These are phyloP conservation scores for Burhinus oedicnemus DNA, from an alignment of 2,113 vertebrate genomes.

Conservation along the genomic window DNA sequence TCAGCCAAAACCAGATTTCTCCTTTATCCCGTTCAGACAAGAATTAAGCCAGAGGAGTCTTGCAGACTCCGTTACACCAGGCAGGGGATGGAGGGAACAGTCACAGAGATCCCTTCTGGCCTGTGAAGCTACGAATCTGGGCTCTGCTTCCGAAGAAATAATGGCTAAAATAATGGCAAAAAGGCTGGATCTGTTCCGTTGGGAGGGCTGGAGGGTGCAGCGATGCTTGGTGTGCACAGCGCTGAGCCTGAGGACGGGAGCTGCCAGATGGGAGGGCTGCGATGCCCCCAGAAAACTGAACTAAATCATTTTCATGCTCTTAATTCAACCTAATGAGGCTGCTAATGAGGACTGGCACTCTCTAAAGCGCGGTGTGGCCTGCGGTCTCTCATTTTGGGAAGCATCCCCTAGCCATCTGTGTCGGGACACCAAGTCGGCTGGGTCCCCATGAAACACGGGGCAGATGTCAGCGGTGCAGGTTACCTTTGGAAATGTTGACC, in stretches of 20 bases:
- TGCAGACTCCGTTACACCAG: not conserved
- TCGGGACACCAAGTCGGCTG: accelerated
- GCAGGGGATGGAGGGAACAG: not conserved
- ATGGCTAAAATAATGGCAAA: not conserved
- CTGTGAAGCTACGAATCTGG: not conserved
- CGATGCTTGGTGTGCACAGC: accelerated
- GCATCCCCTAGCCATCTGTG: not conserved
- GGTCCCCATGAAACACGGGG: accelerated
- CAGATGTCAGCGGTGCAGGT: not conserved
- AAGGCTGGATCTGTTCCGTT: not conserved
- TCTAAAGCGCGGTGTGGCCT: accelerated
- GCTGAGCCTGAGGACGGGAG: not conserved
- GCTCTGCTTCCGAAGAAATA: not conserved
- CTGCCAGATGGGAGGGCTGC: not conserved
- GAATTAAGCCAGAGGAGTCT: not conserved
- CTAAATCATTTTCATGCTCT: not conserved
- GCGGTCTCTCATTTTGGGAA: not conserved
- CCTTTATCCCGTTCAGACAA: not conserved
- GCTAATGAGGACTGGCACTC: not conserved
- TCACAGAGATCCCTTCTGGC: not conserved
- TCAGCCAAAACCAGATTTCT: not conserved
- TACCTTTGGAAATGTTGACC: not conserved
- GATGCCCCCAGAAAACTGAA: not conserved
- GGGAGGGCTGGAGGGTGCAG: not conserved
- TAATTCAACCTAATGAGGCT: not conserved